phyloP scores from a whole-genome alignment of 2,797 vertebrate species.

The Rhabdomys pumilio region DNA sequence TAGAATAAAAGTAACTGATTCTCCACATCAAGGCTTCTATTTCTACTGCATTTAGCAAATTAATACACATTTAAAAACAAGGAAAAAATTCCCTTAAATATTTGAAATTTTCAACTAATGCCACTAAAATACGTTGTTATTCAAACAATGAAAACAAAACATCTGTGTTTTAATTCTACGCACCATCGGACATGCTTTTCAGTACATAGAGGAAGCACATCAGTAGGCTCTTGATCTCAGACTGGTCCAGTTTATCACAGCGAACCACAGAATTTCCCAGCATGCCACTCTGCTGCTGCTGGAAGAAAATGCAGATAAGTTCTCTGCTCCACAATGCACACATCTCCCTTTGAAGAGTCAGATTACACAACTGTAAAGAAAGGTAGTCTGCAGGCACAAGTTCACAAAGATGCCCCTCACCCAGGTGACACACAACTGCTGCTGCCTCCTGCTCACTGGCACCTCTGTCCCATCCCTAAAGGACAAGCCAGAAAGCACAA shows the following conservation, averaged over 20 bases:
- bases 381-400: not conserved
- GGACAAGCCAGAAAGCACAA: not conserved
- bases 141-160: not conserved
- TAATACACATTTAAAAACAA: constrained; percentile 29
- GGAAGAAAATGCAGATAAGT: constrained; percentile 73
- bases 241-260: constrained; percentile 97
- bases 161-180: constrained; percentile 68
- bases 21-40: constrained; percentile 38
- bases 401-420: not conserved
- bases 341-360: constrained; percentile 34
- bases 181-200: constrained; percentile 99
- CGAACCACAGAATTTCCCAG: constrained; percentile 94
- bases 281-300: constrained; percentile 93
- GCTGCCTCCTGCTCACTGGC: not conserved
- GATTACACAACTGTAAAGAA: not conserved
- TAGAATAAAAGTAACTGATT: constrained; percentile 45
- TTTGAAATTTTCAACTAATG: not conserved
- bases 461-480: not conserved
- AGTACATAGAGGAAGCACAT: constrained; percentile 98
- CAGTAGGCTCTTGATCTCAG: constrained; percentile 97
- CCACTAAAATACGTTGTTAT: not conserved
- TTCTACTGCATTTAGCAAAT: constrained; percentile 51
- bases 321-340: not conserved
- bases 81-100: not conserved
- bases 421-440: accelerated